phyloP scores from a whole-genome alignment of 2,888 invertebrate genomes.

The Lasioglossum oenotherae region DNA sequence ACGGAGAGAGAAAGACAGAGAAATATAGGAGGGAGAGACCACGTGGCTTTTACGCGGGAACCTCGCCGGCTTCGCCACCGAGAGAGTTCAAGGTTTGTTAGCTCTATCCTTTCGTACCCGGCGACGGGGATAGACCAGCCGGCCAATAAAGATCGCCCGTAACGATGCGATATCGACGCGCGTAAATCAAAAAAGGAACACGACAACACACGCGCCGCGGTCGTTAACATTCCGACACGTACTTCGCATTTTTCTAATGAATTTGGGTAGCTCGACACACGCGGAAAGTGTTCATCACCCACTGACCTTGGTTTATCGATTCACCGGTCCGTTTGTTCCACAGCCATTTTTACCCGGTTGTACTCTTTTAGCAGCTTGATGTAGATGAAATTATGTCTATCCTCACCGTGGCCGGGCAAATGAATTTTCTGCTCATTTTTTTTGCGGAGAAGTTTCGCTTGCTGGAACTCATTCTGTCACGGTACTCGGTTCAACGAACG shows the following conservation, averaged over 20 bases:
- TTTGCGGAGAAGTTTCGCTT: neutral
- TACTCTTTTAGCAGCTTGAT: neutral
- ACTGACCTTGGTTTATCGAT: constrained; percentile 7
- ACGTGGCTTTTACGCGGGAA: constrained; percentile 83
- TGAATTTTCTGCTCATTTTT: neutral
- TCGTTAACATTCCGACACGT: constrained; percentile 32
- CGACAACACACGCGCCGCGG: constrained; percentile 15
- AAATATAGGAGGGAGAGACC: constrained; percentile 65
- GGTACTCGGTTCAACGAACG: neutral
- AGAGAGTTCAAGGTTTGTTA: constrained; percentile 65
- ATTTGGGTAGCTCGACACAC: constrained; percentile 15
- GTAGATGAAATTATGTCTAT: neutral
- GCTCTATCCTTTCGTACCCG: constrained; percentile 49
- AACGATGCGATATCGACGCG: constrained; percentile 33
- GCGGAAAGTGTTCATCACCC: neutral
- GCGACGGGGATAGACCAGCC: constrained; percentile 32
- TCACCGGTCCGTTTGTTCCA: neutral
- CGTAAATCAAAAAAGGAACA: constrained; percentile 31
- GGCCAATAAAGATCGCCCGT: constrained; percentile 34
- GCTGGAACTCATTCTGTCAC: neutral
- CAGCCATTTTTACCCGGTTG: neutral
- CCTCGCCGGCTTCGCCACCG: constrained; percentile 35
- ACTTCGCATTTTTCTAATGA: constrained; percentile 39
- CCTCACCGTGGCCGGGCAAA: neutral
- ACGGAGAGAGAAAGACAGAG: constrained; percentile 6